Conservation (phyloP, 2,113 vertebrate genomes). For the Prinia subflava region DNA sequence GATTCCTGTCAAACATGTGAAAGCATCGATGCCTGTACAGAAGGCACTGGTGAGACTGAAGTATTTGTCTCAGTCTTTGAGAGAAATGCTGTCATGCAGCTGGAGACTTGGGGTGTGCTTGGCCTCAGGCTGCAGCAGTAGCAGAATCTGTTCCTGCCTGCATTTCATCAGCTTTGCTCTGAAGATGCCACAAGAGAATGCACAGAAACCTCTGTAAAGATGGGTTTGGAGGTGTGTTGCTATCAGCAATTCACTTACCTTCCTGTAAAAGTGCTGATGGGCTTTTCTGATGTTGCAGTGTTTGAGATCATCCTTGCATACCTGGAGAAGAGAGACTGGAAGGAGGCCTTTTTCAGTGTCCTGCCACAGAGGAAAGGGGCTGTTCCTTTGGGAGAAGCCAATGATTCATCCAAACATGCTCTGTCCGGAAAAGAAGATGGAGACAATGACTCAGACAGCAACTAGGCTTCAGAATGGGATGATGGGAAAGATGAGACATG, state of each 20-base stretch:
- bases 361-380: constrained; percentile 93
- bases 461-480: constrained; percentile 7
- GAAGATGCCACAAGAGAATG: neutral
- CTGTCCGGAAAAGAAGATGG: neutral
- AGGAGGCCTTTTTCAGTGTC: constrained; percentile 91
- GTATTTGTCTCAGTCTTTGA: neutral
- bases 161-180: neutral
- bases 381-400: constrained; percentile 72
- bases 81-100: neutral
- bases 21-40: neutral
- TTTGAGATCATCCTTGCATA: constrained; percentile 95
- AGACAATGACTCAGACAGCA: constrained; percentile 22
- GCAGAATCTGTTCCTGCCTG: neutral
- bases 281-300: constrained; percentile 75
- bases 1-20: neutral
- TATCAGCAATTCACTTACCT: neutral
- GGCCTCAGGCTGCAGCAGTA: neutral
- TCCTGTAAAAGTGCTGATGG: neutral
- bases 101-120: neutral
- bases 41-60: neutral
- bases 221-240: neutral
- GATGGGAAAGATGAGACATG: neutral
- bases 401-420: neutral
- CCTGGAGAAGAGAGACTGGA: constrained; percentile 89
- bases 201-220: neutral